Evolutionary conservation across 2,113 vertebrate genomes (phyloP).

Genomic region (Dryoscopus gambensis): DNA sequence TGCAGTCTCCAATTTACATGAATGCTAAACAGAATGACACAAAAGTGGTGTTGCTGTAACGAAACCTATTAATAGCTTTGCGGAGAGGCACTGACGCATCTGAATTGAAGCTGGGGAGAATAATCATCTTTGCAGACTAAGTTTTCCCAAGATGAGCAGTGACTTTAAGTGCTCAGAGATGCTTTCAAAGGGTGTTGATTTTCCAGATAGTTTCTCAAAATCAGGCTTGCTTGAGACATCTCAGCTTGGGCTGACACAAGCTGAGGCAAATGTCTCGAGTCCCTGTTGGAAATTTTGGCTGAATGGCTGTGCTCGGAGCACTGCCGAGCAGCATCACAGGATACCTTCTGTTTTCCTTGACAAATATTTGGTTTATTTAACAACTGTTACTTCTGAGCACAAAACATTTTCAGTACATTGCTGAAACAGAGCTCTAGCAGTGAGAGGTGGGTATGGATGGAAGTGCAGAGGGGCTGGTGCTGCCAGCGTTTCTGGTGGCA

Average conservation of each 20-base stretch:
- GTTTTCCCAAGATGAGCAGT: not conserved
- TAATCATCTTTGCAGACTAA: not conserved
- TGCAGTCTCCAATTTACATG: not conserved
- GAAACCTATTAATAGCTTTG: slow-evolving; percentile 54
- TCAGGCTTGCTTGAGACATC: not conserved
- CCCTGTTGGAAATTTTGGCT: not conserved
- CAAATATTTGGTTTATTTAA: not conserved
- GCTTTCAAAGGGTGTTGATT: not conserved
- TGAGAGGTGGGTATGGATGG: not conserved
- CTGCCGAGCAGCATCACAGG: not conserved
- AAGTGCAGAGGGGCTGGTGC: no score
- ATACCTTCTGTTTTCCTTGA: not conserved
- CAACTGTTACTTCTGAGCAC: not conserved
- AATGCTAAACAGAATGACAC: not conserved
- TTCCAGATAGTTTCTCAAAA: not conserved
- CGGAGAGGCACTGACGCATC: slow-evolving; percentile 4
- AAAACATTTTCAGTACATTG: fast-evolving
- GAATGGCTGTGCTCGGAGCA: not conserved
- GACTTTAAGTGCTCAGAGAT: not conserved
- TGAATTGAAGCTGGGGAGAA: slow-evolving; percentile 1
- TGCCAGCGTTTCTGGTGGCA: not conserved
- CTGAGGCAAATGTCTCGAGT: not conserved
- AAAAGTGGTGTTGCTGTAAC: not conserved
- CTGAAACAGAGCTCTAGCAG: not conserved
- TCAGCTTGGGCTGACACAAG: not conserved